Evolutionary conservation across 2,113 vertebrate species (phyloP).

Genomic region (Nettapus auritus): DNA sequence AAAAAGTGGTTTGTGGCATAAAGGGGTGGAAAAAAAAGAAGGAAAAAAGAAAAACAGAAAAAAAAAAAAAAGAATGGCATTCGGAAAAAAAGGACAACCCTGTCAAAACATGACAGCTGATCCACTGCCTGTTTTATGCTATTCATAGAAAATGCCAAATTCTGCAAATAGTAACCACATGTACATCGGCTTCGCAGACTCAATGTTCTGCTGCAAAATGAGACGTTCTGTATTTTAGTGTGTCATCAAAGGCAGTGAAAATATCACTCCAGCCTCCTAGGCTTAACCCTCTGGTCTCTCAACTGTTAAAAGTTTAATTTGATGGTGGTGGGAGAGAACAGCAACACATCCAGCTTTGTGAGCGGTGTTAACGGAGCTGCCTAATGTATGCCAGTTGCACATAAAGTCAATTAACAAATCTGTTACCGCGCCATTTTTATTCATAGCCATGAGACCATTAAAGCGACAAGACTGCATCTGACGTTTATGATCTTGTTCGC

Average conservation of each 20-base stretch:
- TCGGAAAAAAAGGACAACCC: constrained; percentile 79
- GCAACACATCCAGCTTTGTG: constrained; percentile 30
- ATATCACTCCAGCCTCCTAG: constrained; percentile 74
- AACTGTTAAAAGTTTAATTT: constrained; percentile 64
- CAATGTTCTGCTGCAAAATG: constrained; percentile 73
- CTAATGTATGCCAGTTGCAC: constrained; percentile 47
- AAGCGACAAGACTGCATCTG: constrained; percentile 65
- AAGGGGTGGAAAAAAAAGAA: background rate
- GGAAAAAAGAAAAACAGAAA: background rate
- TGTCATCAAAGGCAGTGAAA: constrained; percentile 77
- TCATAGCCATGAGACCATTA: constrained; percentile 66
- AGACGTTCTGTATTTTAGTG: constrained; percentile 76
- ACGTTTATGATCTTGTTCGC: constrained; percentile 64
- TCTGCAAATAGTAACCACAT: constrained; percentile 83
- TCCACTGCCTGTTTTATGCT: constrained; percentile 78
- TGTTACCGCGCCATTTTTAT: constrained; percentile 74
- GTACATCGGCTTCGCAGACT: constrained; percentile 71
- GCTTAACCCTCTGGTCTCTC: constrained; percentile 72
- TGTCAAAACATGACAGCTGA: constrained; percentile 81
- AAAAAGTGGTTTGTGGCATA: constrained; percentile 37
- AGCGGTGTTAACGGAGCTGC: constrained; percentile 21
- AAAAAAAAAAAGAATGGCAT: constrained; percentile 62
- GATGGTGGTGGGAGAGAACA: constrained; percentile 26
- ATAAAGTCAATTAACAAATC: constrained; percentile 68
- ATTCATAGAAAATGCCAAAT: constrained; percentile 83